Base-by-base conservation (phyloP, 2,113 vertebrate species). In the Dicrurus megarhynchus region DNA sequence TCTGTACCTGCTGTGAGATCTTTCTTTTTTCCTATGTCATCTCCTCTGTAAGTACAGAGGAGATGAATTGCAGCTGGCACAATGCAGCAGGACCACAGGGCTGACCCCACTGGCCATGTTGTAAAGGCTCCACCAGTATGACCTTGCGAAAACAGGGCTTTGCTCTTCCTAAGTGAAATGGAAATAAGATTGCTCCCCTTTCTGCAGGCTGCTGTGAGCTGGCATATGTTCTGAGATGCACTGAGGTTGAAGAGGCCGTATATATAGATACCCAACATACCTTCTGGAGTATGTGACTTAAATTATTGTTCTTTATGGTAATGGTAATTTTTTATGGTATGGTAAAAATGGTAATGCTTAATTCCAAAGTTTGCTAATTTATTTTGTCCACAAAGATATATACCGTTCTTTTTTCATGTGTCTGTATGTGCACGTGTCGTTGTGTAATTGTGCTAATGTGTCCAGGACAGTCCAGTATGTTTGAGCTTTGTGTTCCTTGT, bases 1-100 rank as follows among this genome's bases (percentile, higher is more conserved):
- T 30, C 63, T 76, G 49, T 49, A 49, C 67, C 57, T 60, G 46
- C 49, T 46, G 0, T 32, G 71, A 56, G 55, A 60, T 47, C 67
- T 50, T 76, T n/a, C 61, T 67, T 39, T 75, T 33, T 47, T 18
- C 46, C 55, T 7, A 1, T 30, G 44, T 30, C 47, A 9, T 28
- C 50, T 46, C 9, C 2, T 35, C 9, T 30, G 33, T 16, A 13
- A 37, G 18, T 20, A 5, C 18, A 4, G 3, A 8, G 23, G 22
- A 24, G 27, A 6, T 20, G 16, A 9, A 1, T 15, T 1, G 0
- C 24, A 0, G 2, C 65, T 71, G 74, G 52, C 50, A 16, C 18
- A 3, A 0, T 10, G 46, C 69, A 27, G 53, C n/a, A 26, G 90
- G 39, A 55, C 11, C n/a, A 7, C 3, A 2, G 33, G 22, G 39